phyloP scores from a whole-genome alignment of 2,888 invertebrate species.

The Pteria penguin region DNA sequence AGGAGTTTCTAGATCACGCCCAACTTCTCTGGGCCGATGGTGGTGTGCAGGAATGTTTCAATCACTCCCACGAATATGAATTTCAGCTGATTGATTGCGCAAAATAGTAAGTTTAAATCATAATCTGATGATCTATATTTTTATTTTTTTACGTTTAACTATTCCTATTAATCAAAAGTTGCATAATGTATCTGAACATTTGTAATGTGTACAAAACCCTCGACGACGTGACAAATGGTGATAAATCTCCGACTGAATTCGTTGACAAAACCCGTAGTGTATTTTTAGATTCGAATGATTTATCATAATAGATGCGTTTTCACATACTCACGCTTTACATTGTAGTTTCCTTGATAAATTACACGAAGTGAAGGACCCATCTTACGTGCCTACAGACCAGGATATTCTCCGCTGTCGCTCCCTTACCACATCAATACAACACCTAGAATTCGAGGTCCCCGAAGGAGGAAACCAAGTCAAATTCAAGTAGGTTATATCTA shows the following conservation, averaged over 20 bases:
- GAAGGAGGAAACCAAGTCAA: constrained; percentile 69
- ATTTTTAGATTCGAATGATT: too few species aligned
- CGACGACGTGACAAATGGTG: too few species aligned
- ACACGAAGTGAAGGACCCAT: constrained; percentile 84
- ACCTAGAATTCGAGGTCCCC: constrained; percentile 72
- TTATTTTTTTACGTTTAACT: background rate
- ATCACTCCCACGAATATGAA: constrained; percentile 88
- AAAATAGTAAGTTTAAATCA: constrained; percentile 86
- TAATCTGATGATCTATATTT: background rate
- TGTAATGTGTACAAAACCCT: too few species aligned
- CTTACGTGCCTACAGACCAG: constrained; percentile 87
- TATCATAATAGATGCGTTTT: too few species aligned
- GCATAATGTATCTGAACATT: background rate
- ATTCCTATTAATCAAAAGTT: background rate
- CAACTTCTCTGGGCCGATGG: constrained; percentile 86
- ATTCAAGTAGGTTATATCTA: constrained; percentile 64
- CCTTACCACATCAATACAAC: constrained; percentile 74
- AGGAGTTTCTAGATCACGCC: constrained; percentile 88
- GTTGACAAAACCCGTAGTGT: too few species aligned
- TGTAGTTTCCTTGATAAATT: constrained; percentile 88
- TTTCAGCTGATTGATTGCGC: constrained; percentile 90
- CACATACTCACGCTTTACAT: constrained; percentile 61
- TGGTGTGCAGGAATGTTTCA: constrained; percentile 86
- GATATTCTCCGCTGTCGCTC: constrained; percentile 89
- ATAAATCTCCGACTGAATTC: too few species aligned